Conservation (phyloP, 1,140 invertebrate species). For the Mamestra configurata region DNA sequence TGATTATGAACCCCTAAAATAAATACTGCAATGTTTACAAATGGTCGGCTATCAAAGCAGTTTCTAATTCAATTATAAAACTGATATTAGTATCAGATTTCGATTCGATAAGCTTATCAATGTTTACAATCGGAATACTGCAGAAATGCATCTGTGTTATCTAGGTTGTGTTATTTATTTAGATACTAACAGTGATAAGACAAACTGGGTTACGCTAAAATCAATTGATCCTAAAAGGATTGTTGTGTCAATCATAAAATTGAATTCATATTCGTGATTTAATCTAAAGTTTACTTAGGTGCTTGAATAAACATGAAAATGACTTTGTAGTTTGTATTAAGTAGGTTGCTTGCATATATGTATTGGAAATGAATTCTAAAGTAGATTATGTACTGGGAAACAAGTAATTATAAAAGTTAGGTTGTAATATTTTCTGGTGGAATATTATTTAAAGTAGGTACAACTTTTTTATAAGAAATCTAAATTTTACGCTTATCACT, state of each 20-base stretch:
- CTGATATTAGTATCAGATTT: not conserved
- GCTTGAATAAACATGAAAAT: not conserved
- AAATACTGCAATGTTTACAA: not conserved
- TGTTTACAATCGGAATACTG: not conserved
- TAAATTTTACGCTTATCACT: too few species aligned
- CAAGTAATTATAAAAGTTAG: too few species aligned
- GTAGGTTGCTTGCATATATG: too few species aligned
- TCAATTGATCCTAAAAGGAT: slow-evolving; percentile 15
- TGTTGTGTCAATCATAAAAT: slow-evolving; percentile 2
- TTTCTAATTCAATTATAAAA: slow-evolving; percentile 11
- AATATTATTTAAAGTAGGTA: too few species aligned
- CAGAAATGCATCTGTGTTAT: slow-evolving; percentile 14
- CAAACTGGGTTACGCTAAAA: slow-evolving; percentile 1
- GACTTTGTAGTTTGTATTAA: not conserved
- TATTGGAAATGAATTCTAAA: too few species aligned
- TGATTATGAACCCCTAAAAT: not conserved
- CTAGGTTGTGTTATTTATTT: not conserved
- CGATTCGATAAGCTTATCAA: slow-evolving; percentile 4
- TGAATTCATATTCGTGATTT: not conserved
- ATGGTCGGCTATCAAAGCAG: not conserved
- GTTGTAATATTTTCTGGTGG: too few species aligned
- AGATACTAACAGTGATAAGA: slow-evolving; percentile 8
- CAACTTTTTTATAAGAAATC: too few species aligned
- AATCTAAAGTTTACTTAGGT: not conserved
- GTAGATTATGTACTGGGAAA: too few species aligned